Evolutionary conservation across 1,140 invertebrate species (phyloP).

Genomic region (Agrypnia vestita): DNA sequence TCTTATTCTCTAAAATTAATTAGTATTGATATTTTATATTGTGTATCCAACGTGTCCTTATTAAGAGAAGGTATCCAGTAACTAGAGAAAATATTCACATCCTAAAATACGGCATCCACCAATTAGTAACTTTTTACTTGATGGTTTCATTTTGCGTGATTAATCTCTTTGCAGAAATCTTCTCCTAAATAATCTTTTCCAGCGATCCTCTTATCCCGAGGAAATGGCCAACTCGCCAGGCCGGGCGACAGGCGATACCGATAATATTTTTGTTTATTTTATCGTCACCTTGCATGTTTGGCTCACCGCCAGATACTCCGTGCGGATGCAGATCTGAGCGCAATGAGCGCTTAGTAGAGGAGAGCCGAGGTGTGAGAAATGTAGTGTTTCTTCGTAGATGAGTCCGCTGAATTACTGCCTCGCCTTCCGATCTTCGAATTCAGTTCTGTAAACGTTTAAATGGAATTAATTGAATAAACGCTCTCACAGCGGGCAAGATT

Average conservation of each 20-base stretch:
- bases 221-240: background rate
- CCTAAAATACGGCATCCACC: too few species aligned
- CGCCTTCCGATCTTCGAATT: background rate
- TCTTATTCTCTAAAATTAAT: too few species aligned
- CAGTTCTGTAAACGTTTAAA: slow-evolving; percentile 1
- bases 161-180: slow-evolving; percentile 17
- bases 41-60: too few species aligned
- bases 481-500: slow-evolving; percentile 3
- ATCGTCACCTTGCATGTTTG: slow-evolving; percentile 25
- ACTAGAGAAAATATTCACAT: too few species aligned
- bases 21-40: too few species aligned
- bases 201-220: slow-evolving; percentile 4
- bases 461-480: slow-evolving; percentile 8
- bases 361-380: slow-evolving; percentile 22
- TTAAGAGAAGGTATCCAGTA: too few species aligned
- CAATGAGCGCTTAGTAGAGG: too few species aligned
- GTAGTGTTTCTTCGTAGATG: background rate
- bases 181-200: background rate
- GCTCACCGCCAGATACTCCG: background rate
- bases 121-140: background rate
- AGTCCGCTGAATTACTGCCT: background rate
- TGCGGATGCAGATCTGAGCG: background rate
- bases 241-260: slow-evolving; percentile 1
- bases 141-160: slow-evolving; percentile 3
- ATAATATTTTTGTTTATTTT: slow-evolving; percentile 42